Evolutionary conservation across 2,113 vertebrate genomes (phyloP).

Genomic region (Pelobates fuscus): DNA sequence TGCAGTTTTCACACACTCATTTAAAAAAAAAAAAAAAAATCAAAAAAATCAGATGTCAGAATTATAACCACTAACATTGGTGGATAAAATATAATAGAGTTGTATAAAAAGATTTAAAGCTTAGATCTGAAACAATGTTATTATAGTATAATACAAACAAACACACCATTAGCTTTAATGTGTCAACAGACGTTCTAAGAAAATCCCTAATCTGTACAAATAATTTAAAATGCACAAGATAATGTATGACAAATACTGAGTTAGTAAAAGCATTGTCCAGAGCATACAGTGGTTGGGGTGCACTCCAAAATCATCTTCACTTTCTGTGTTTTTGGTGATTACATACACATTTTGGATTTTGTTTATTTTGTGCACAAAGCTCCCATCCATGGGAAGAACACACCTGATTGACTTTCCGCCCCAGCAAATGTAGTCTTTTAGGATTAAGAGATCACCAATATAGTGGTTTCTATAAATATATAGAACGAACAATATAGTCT

Average conservation of each 20-base stretch:
- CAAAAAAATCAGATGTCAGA: too few relatives aligned
- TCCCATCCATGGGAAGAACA: conserved; percentile 27
- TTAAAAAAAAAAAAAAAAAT: too few relatives aligned
- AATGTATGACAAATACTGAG: conserved; percentile 11
- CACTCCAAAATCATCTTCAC: background rate
- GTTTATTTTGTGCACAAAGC: conserved; percentile 16
- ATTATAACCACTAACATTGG: too few relatives aligned
- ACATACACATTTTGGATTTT: conserved; percentile 11
- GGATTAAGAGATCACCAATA: conserved; percentile 31
- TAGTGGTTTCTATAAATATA: conserved; percentile 31
- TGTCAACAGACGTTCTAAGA: conserved; percentile 24
- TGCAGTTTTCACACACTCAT: too few relatives aligned
- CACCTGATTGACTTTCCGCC: conserved; percentile 20
- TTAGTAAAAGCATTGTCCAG: background rate
- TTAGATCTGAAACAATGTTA: conserved; percentile 29
- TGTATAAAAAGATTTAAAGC: conserved; percentile 24
- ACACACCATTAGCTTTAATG: conserved; percentile 22
- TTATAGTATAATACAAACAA: conserved; percentile 23
- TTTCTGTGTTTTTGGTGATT: conserved; percentile 14
- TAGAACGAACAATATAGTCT: conserved; percentile 33
- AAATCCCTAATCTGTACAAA: conserved; percentile 27
- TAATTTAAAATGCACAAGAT: background rate
- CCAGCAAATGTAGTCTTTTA: conserved; percentile 6
- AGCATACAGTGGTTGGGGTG: background rate
- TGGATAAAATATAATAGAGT: too few relatives aligned